These are phyloP conservation scores for Sigmodon hispidus DNA, from an alignment of 2,113 vertebrate species.

Conservation along the genomic window DNA sequence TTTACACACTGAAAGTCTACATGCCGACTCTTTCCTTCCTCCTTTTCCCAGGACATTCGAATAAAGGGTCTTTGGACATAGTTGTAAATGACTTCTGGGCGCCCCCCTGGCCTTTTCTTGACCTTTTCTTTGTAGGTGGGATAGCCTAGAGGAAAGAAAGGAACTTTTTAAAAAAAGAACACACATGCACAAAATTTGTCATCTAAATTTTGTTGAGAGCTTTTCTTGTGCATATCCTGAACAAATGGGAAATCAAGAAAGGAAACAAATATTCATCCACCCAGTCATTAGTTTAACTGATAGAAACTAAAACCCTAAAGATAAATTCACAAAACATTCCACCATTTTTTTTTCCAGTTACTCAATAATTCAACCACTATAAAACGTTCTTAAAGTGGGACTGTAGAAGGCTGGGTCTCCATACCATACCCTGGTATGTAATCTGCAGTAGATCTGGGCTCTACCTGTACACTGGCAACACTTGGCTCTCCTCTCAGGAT, in stretches of 20 bases:
- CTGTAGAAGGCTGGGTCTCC: background rate
- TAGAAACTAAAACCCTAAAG: constrained; percentile 45
- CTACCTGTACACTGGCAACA: background rate
- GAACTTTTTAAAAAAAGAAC: constrained; percentile 9
- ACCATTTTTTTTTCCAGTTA: background rate
- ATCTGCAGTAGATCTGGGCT: background rate
- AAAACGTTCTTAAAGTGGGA: background rate
- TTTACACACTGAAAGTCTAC: constrained; percentile 99
- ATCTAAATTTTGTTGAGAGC: background rate
- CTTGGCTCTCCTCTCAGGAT: background rate
- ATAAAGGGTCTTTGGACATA: constrained; percentile 99
- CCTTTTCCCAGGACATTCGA: constrained; percentile 99
- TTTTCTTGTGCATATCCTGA: constrained; percentile 12
- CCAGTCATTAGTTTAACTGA: constrained; percentile 23
- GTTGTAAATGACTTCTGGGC: constrained; percentile 99
- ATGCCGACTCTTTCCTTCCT: constrained; percentile 98
- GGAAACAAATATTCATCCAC: background rate
- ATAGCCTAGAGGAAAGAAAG: constrained; percentile 79
- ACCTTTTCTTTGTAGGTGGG: constrained; percentile 99
- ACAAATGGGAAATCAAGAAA: constrained; percentile 25
- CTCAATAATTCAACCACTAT: background rate
- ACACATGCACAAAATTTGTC: background rate
- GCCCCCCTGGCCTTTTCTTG: constrained; percentile 96
- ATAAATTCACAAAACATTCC: background rate
- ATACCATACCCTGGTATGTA: background rate